Evolutionary conservation across 2,888 invertebrate species (phyloP).

Genomic region (Drosophila nigricruria): DNA sequence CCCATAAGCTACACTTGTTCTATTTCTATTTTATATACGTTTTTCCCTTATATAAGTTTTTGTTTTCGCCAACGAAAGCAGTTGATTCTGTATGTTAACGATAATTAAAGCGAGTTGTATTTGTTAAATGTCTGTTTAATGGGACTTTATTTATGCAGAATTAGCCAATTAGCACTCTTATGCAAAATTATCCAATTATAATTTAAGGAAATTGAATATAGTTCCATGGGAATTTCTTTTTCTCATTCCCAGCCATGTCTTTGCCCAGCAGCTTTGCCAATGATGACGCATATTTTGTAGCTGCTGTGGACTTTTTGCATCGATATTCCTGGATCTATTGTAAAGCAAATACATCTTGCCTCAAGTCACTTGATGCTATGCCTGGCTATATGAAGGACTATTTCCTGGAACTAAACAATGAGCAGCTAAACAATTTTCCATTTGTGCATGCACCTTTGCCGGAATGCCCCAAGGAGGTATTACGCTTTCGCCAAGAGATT

Average conservation of each 20-base stretch:
- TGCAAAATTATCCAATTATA: neutral
- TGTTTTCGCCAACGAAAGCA: conserved; percentile 23
- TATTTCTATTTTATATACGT: conserved; percentile 18
- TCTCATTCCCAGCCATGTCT: conserved; percentile 80
- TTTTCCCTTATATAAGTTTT: conserved; percentile 8
- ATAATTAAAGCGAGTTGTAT: conserved; percentile 22
- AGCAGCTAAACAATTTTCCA: conserved; percentile 86
- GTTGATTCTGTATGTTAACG: conserved; percentile 35
- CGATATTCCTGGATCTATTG: conserved; percentile 88
- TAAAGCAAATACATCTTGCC: conserved; percentile 88
- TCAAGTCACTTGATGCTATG: conserved; percentile 87
- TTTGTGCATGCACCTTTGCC: conserved; percentile 55
- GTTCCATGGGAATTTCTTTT: conserved; percentile 4
- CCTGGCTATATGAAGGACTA: conserved; percentile 86
- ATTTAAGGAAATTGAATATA: neutral
- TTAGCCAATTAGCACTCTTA: neutral
- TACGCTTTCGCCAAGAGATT: conserved; percentile 74
- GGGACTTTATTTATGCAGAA: neutral
- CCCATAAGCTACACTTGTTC: conserved; percentile 21
- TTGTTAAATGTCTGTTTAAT: neutral
- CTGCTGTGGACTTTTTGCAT: conserved; percentile 87
- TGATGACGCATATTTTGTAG: conserved; percentile 86
- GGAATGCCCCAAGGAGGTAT: conserved; percentile 22
- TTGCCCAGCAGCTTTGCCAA: conserved; percentile 74
- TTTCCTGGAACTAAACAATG: conserved; percentile 84